A percentile compares a stretch with the other conserved stretches of the same genome.
Conservation (phyloP, 2,888 invertebrate genomes). For the Deroplatys truncata region DNA sequence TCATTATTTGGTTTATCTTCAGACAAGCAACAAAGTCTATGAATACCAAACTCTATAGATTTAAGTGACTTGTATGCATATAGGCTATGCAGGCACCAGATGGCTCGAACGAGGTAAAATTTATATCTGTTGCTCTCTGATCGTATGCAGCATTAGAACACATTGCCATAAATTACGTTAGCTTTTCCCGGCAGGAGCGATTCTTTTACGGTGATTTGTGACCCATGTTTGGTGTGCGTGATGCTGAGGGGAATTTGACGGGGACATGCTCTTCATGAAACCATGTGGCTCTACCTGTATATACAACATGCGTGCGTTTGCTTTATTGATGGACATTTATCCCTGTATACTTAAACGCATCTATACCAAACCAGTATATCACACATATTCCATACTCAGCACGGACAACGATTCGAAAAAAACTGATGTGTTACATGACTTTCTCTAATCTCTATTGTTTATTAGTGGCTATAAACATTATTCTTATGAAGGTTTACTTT, state of each 20-base stretch:
- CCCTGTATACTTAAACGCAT: too few relatives aligned
- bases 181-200: neutral
- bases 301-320: neutral
- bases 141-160: neutral
- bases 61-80: neutral
- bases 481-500: too few relatives aligned
- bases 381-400: too few relatives aligned
- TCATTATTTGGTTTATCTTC: too few relatives aligned
- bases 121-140: neutral
- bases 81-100: neutral
- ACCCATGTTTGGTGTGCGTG: neutral
- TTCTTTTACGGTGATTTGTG: neutral
- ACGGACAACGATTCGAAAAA: too few relatives aligned
- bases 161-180: neutral
- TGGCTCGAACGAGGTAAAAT: neutral
- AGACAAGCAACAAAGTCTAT: too few relatives aligned
- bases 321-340: too few relatives aligned
- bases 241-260: neutral
- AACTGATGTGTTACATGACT: too few relatives aligned
- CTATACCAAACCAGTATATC: too few relatives aligned
- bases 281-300: neutral
- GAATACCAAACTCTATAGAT: neutral
- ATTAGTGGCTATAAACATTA: too few relatives aligned
- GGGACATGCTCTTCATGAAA: neutral
- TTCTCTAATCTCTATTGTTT: too few relatives aligned